Base-by-base conservation (phyloP, 1,140 invertebrate genomes). In the Holcopasites calliopsidis region DNA sequence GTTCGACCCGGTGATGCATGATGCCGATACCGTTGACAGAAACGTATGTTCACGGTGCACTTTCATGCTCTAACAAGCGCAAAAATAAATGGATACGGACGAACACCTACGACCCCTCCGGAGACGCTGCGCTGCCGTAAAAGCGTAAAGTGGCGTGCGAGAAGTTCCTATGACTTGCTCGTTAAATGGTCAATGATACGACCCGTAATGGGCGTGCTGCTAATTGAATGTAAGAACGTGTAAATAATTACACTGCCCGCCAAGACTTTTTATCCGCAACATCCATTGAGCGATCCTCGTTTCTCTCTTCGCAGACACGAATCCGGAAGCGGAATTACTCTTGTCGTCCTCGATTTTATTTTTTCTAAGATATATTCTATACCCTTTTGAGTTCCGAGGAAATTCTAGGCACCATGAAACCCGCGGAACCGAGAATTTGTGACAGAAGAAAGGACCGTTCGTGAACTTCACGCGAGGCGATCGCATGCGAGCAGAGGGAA, bases 11-110 rank as follows among this genome's bases (percentile, higher is more conserved):
- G 49, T 62, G 72, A 76, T 62, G 62, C 64, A 52, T 40, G 58
- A 71, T 61, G 66, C 66, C 73, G 73, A 69, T 66, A 75, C 64
- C 62, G 50, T 66, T 50, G 73, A 77, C 65, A 49, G 49, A 54
- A 50, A 60, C 60, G 31, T 49, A 57, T 62, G 74, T 66, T 69
- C 54, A 40, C 73, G 21, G 66, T 28, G 55, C 54, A 62, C 73
- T 82, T 82, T 82, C 75, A 81, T 81, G 80, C 78, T 82, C 80
- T 82, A 77, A 82, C 75, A 68, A 58, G 64, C 66, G 80, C 49
- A 76, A 82, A 82, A 82, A 81, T 69, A 66, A n/a, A 77, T 71
- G 44, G 73, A 76, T 38, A 77, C 66, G 60, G 52, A 49, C 38
- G 62, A 54, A 76, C 79, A 82, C 78, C 68, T 80, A 64, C 78